Evolutionary conservation across 92 coral and sea anemone species (phyloP).

Genomic region (Heteractis magnifica): DNA sequence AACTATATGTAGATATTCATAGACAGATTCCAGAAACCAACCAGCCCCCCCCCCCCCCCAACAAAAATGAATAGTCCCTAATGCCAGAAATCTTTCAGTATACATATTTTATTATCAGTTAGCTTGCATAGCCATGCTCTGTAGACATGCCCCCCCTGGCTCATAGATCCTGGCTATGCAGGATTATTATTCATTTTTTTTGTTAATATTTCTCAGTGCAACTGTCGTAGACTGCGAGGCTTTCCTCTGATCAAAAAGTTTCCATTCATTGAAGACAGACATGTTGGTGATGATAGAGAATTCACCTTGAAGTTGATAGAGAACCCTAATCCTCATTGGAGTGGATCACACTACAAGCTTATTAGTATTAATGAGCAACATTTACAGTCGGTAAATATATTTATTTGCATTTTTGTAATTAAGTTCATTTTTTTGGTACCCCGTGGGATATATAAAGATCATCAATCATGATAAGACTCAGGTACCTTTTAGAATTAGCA

Average conservation of each 20-base stretch:
- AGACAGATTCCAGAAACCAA: too few relatives aligned
- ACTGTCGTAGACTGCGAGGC: background rate
- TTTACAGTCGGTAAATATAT: background rate
- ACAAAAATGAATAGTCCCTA: too few relatives aligned
- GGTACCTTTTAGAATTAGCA: too few relatives aligned
- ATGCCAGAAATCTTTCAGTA: too few relatives aligned
- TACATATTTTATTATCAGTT: background rate
- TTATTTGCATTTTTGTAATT: too few relatives aligned
- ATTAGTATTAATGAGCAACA: background rate
- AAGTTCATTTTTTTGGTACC: too few relatives aligned
- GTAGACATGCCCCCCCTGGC: too few relatives aligned
- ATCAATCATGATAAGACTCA: too few relatives aligned
- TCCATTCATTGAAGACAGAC: conserved; percentile 12
- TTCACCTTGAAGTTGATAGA: background rate
- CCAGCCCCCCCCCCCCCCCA: too few relatives aligned
- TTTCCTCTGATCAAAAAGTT: background rate
- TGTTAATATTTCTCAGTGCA: background rate
- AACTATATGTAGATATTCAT: too few relatives aligned
- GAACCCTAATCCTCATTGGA: background rate
- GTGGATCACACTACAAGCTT: background rate
- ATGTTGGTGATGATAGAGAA: background rate
- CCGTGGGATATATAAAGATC: too few relatives aligned
- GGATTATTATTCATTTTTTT: background rate
- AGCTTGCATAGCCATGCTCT: background rate
- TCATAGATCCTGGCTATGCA: too few relatives aligned